These are phyloP conservation scores for Rhodinocichla rosea DNA, from an alignment of 2,113 vertebrate genomes.

Conservation along the genomic window DNA sequence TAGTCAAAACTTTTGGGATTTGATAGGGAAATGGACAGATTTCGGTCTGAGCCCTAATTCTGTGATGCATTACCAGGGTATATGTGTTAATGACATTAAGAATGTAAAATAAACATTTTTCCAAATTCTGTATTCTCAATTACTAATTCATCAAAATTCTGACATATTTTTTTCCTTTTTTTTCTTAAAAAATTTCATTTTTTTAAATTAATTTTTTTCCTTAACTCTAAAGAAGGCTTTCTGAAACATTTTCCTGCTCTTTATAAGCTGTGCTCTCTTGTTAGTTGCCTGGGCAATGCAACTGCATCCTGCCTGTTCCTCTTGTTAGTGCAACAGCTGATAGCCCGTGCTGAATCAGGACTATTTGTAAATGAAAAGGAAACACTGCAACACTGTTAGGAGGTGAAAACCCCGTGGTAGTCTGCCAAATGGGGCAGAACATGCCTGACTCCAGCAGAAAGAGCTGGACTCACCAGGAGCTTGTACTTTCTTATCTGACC, in stretches of 20 bases:
- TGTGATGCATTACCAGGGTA: not conserved
- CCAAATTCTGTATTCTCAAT: not conserved
- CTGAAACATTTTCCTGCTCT: not conserved
- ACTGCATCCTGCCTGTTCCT: not conserved
- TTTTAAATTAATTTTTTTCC: not conserved
- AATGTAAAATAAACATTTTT: not conserved
- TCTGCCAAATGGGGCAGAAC: slow-evolving; percentile 31
- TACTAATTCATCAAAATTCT: not conserved
- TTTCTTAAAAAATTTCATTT: too few relatives aligned
- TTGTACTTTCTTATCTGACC: slow-evolving; percentile 1
- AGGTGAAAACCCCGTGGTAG: not conserved
- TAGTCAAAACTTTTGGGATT: not conserved
- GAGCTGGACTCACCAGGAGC: not conserved
- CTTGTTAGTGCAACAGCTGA: not conserved
- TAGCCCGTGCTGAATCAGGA: not conserved
- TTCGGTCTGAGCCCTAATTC: not conserved
- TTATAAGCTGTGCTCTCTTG: not conserved
- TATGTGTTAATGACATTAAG: rapidly evolving
- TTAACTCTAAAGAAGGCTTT: not conserved
- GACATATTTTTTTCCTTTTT: too few relatives aligned
- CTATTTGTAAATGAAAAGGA: slow-evolving; percentile 29
- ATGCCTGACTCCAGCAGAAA: not conserved
- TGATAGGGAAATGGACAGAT: not conserved
- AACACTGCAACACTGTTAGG: slow-evolving; percentile 34
- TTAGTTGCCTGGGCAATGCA: slow-evolving; percentile 20